Conservation (phyloP, 2,113 vertebrate genomes). For the Oplegnathus fasciatus region DNA sequence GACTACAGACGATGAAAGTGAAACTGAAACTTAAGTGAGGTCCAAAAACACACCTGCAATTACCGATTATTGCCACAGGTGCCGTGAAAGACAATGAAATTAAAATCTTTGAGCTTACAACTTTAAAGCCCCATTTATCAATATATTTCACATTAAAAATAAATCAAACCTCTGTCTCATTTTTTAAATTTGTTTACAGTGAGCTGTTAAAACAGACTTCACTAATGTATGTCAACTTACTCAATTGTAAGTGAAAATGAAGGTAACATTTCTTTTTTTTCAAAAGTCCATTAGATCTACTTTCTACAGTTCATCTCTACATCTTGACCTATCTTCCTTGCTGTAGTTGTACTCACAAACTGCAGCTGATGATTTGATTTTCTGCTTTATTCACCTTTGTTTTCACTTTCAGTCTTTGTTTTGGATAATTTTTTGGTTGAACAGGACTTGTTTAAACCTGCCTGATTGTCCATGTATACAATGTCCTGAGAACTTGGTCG, state of each 20-base stretch:
- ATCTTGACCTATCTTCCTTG: too few relatives aligned
- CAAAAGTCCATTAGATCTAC: not conserved
- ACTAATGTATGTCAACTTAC: not conserved
- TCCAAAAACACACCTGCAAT: too few relatives aligned
- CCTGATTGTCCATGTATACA: not conserved
- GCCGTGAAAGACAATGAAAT: too few relatives aligned
- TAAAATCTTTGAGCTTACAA: too few relatives aligned
- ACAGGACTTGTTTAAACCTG: slow-evolving; percentile 4
- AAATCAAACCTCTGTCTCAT: not conserved
- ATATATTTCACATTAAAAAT: not conserved
- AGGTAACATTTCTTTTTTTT: not conserved
- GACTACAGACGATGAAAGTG: too few relatives aligned
- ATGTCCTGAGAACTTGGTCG: not conserved
- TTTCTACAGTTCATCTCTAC: not conserved
- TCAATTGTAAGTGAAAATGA: not conserved
- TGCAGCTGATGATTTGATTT: not conserved
- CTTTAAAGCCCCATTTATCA: not conserved
- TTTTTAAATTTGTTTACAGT: not conserved
- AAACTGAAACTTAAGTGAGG: too few relatives aligned
- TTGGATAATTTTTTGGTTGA: not conserved
- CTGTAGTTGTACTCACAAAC: not conserved
- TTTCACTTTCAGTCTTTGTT: not conserved
- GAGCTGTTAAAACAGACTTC: not conserved
- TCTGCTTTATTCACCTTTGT: slow-evolving; percentile 16
- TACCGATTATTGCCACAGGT: too few relatives aligned